Percentiles rank a stretch among this genome's conserved stretches.
These are phyloP conservation scores for Trichonephila clavata DNA, from an alignment of 1,140 invertebrate genomes.

Conservation along the genomic window DNA sequence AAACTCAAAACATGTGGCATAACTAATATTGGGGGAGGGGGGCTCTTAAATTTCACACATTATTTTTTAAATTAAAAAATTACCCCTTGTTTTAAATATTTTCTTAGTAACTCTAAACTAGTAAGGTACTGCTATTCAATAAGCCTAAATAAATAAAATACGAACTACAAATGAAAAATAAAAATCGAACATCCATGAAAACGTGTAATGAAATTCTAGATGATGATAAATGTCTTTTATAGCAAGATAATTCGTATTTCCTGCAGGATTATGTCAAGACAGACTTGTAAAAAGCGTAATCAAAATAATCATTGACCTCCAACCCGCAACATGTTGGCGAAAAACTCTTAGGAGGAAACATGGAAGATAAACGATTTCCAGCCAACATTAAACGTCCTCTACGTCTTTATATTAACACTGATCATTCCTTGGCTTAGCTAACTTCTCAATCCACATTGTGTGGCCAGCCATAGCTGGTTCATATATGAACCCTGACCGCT, in stretches of 20 bases:
- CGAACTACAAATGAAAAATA: too few relatives aligned
- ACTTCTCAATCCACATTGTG: slow-evolving; percentile 47
- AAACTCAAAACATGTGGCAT: too few relatives aligned
- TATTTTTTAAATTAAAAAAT: too few relatives aligned
- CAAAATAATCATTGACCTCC: slow-evolving; percentile 12
- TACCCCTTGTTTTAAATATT: background rate
- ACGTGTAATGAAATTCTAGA: background rate
- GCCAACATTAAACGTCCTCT: slow-evolving; percentile 10
- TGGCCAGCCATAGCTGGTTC: slow-evolving; percentile 3
- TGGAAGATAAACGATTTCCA: slow-evolving; percentile 16
- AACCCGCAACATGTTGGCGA: slow-evolving; percentile 19
- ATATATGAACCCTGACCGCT: slow-evolving; percentile 61
- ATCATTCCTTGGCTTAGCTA: background rate
- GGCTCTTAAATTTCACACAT: too few relatives aligned
- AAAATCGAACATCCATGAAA: background rate
- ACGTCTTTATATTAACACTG: slow-evolving; percentile 55
- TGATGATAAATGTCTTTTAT: slow-evolving; percentile 19
- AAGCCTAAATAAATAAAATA: background rate
- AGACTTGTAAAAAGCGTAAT: slow-evolving; percentile 6
- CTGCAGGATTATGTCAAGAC: background rate
- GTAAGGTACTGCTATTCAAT: background rate
- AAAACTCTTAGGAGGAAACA: slow-evolving; percentile 1
- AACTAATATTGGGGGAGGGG: too few relatives aligned
- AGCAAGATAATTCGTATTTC: slow-evolving; percentile 22
- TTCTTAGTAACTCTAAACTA: background rate